These are phyloP conservation scores for Merops nubicus DNA, from an alignment of 2,113 vertebrate species.

Conservation along the genomic window DNA sequence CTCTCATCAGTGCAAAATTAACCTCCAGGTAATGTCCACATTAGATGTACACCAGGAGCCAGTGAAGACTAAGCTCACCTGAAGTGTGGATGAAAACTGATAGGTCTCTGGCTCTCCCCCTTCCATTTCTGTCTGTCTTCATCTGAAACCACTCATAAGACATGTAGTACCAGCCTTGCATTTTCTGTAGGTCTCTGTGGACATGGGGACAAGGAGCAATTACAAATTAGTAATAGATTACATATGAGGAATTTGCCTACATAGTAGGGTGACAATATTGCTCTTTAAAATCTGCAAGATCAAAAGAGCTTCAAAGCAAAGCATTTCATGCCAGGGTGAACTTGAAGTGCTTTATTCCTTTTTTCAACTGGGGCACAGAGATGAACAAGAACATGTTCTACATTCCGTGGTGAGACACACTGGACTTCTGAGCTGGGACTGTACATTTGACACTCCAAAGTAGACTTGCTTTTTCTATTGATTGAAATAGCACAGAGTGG, in stretches of 20 bases:
- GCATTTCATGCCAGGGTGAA: not conserved
- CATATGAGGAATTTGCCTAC: not conserved
- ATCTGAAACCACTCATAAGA: not conserved
- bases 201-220: not conserved
- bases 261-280: not conserved
- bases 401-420: not conserved
- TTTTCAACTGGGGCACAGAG: not conserved
- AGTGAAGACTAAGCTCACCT: not conserved
- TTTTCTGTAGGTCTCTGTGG: not conserved
- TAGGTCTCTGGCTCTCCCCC: not conserved
- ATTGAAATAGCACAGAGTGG: rapidly evolving
- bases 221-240: not conserved
- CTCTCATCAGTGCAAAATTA: not conserved
- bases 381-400: not conserved
- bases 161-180: not conserved
- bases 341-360: not conserved
- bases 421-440: not conserved
- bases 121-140: not conserved
- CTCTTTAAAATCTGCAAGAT: too few species aligned
- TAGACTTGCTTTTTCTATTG: not conserved
- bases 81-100: not conserved
- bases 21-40: not conserved
- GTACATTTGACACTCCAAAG: not conserved
- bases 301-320: too few species aligned
- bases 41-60: not conserved